A percentile compares a stretch with the other conserved stretches of the same genome.
Conservation (phyloP, 2,888 invertebrate species). For the Agelastica alni region DNA sequence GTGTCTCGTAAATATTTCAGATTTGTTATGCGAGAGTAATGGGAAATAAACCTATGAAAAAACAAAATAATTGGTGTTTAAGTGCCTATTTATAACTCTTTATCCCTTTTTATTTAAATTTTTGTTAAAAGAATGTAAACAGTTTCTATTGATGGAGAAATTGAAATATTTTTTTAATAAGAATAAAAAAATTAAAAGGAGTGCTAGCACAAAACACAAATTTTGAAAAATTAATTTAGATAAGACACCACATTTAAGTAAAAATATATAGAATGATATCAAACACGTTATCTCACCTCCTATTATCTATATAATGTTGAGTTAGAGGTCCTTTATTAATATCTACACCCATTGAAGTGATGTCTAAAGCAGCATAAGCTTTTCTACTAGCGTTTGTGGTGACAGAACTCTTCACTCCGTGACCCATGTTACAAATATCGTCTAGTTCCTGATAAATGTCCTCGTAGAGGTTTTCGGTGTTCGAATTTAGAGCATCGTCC, state of each 20-base stretch:
- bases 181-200: too few relatives aligned
- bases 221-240: too few relatives aligned
- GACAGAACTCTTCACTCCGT: conserved; percentile 57
- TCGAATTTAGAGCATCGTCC: conserved; percentile 75
- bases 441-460: conserved; percentile 71
- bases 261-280: neutral
- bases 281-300: conserved; percentile 56
- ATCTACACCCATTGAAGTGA: conserved; percentile 74
- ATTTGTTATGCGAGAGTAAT: too few relatives aligned
- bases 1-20: too few relatives aligned
- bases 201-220: too few relatives aligned
- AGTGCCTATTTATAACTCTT: too few relatives aligned
- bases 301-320: conserved; percentile 56
- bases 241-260: conserved; percentile 11
- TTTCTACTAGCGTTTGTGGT: conserved; percentile 59
- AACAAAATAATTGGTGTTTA: too few relatives aligned
- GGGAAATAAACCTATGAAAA: too few relatives aligned
- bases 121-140: too few relatives aligned
- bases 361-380: conserved; percentile 69
- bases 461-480: conserved; percentile 66
- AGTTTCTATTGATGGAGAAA: too few relatives aligned
- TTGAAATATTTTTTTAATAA: too few relatives aligned
- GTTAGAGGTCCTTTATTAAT: conserved; percentile 64
- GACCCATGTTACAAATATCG: conserved; percentile 63
- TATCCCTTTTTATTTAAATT: too few relatives aligned